phyloP scores from a whole-genome alignment of 2,888 invertebrate genomes.

The Melanotus villosus region DNA sequence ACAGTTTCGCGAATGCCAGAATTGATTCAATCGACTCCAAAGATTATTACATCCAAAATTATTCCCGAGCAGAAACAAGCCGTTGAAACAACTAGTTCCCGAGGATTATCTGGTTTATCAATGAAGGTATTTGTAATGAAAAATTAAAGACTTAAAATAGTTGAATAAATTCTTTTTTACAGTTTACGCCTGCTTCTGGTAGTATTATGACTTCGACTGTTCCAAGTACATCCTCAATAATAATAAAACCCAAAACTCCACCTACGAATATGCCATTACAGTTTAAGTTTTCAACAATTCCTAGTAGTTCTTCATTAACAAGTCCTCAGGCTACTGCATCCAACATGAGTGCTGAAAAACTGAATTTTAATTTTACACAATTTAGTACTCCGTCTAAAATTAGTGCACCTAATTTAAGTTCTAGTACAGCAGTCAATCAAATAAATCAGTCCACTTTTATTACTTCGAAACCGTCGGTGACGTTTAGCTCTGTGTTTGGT shows the following conservation, averaged over 20 bases:
- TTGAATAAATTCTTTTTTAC: neutral
- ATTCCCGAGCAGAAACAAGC: neutral
- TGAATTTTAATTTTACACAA: neutral
- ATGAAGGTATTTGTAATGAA: neutral
- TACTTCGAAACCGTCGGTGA: neutral
- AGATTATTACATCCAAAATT: neutral
- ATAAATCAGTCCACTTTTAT: neutral
- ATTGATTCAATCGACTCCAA: conserved; percentile 58
- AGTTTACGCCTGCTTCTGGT: too few species aligned
- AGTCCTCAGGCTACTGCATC: neutral
- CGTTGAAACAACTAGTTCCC: neutral
- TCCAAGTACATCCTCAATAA: too few species aligned
- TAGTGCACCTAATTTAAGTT: neutral
- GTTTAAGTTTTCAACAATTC: conserved; percentile 6
- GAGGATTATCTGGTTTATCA: neutral
- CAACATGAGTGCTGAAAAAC: neutral
- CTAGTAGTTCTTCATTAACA: neutral
- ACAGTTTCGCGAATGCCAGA: conserved; percentile 26
- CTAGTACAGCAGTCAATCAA: neutral
- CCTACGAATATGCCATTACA: neutral
- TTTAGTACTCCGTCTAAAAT: neutral
- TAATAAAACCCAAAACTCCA: too few species aligned
- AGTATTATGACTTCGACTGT: too few species aligned
- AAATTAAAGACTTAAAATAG: too few species aligned
- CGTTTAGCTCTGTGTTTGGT: neutral